Percentiles rank a stretch among this genome's conserved stretches.
Evolutionary conservation across 35 echinoderm and acorn worm genomes (phyloP).

Genomic region (Patiria miniata): DNA sequence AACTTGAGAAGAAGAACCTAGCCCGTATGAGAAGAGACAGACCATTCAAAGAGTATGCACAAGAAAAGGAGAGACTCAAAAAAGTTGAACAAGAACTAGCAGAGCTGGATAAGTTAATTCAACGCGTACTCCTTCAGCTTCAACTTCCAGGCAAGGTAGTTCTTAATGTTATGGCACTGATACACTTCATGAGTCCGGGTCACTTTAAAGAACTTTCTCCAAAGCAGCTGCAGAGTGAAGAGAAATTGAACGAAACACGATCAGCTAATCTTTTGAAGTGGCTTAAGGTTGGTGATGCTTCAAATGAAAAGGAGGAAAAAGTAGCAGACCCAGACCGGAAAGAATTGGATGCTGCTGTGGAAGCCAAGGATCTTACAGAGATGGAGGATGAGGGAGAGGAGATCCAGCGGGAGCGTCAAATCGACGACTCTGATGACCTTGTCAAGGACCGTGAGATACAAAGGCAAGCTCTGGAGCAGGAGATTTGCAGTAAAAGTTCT

Average conservation of each 20-base stretch:
- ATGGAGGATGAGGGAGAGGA: background rate
- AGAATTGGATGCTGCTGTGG: too few relatives aligned
- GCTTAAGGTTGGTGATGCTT: background rate
- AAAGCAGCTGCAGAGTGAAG: background rate
- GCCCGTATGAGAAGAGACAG: background rate
- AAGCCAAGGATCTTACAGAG: background rate
- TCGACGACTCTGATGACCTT: background rate
- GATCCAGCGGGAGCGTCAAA: background rate
- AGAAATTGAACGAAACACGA: background rate
- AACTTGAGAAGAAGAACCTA: slow-evolving; percentile 48
- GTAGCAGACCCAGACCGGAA: background rate
- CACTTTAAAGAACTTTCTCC: slow-evolving; percentile 7
- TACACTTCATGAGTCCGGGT: slow-evolving; percentile 1
- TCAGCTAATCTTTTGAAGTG: background rate
- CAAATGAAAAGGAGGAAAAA: background rate
- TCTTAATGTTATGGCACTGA: slow-evolving; percentile 10
- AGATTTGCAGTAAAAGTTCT: too few relatives aligned
- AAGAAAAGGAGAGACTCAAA: background rate
- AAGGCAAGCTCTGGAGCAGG: background rate
- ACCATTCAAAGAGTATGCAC: background rate
- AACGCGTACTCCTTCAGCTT: slow-evolving; percentile 4
- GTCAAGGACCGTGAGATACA: too few relatives aligned
- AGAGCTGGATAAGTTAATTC: slow-evolving; percentile 8
- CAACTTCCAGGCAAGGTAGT: slow-evolving; percentile 23
- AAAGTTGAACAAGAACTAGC: background rate